These are phyloP conservation scores for Ametastegia equiseti DNA, from an alignment of 2,888 invertebrate genomes.

Conservation along the genomic window DNA sequence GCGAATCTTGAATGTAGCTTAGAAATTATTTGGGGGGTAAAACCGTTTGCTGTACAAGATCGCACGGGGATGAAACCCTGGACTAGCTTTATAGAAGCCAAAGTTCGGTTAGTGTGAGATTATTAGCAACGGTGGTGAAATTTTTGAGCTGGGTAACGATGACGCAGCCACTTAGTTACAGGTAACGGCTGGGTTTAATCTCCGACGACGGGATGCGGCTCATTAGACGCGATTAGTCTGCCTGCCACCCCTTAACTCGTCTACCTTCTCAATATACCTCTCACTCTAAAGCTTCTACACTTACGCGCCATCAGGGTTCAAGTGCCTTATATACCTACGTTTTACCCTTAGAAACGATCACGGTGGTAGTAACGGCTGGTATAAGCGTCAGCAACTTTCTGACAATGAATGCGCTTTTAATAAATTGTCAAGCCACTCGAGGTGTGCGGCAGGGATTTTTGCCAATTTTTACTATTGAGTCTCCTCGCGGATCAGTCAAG, in stretches of 20 bases:
- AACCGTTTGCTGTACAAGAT: slow-evolving; percentile 13
- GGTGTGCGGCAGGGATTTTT: slow-evolving; percentile 38
- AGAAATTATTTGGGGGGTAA: slow-evolving; percentile 5
- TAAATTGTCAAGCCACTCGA: slow-evolving; percentile 65
- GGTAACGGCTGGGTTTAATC: slow-evolving; percentile 61
- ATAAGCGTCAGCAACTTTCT: slow-evolving; percentile 64
- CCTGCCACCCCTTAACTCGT: slow-evolving; percentile 58
- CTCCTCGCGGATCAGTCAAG: not conserved
- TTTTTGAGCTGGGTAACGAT: slow-evolving; percentile 50
- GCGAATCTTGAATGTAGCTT: not conserved
- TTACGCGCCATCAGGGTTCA: slow-evolving; percentile 63
- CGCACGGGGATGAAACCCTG: too few relatives aligned
- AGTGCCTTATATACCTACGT: slow-evolving; percentile 55
- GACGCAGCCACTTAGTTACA: slow-evolving; percentile 51
- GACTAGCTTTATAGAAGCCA: slow-evolving; percentile 12
- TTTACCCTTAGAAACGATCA: too few relatives aligned
- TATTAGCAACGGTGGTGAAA: slow-evolving; percentile 47
- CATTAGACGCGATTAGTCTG: slow-evolving; percentile 70
- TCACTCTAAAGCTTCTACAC: slow-evolving; percentile 45
- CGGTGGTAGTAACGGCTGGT: slow-evolving; percentile 36
- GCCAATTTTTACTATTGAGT: slow-evolving; percentile 46
- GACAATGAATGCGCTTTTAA: slow-evolving; percentile 74
- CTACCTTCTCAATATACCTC: slow-evolving; percentile 46
- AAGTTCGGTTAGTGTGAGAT: slow-evolving; percentile 30
- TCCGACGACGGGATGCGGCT: slow-evolving; percentile 64